These are phyloP conservation scores for Eupithecia subfuscata DNA, from an alignment of 2,888 invertebrate species.

Conservation along the genomic window DNA sequence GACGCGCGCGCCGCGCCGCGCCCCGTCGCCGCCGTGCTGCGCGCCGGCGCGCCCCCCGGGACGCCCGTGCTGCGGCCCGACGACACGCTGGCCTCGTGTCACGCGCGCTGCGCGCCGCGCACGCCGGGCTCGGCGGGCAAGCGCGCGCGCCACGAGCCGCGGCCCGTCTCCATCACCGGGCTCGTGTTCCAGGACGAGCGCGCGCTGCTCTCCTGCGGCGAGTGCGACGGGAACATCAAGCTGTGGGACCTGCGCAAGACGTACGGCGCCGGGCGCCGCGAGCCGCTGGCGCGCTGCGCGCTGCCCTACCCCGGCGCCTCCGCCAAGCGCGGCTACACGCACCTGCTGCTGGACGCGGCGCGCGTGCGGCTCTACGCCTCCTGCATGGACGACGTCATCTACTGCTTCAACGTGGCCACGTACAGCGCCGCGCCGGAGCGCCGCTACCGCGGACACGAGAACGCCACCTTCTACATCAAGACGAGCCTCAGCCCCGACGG, in stretches of 20 bases:
- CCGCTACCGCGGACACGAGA: conserved; percentile 89
- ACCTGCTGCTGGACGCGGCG: conserved; percentile 89
- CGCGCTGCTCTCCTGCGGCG: conserved; percentile 92
- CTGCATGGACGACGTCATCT: conserved; percentile 94
- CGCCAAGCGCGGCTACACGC: conserved; percentile 89
- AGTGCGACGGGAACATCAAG: conserved; percentile 93
- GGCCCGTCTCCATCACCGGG: conserved; percentile 91
- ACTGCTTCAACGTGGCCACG: conserved; percentile 91
- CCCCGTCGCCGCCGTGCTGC: conserved; percentile 77
- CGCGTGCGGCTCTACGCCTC: conserved; percentile 90
- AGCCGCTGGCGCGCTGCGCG: conserved; percentile 88
- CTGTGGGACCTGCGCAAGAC: conserved; percentile 94
- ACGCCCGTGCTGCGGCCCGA: conserved; percentile 84
- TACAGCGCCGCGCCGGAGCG: conserved; percentile 87
- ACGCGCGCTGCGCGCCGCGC: conserved; percentile 75
- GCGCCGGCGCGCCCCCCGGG: conserved; percentile 61
- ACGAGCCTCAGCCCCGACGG: conserved; percentile 92
- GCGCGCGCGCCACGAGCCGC: conserved; percentile 76
- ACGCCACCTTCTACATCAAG: conserved; percentile 93
- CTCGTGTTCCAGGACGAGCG: conserved; percentile 92
- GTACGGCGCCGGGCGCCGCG: conserved; percentile 87
- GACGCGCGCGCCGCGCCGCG: conserved; percentile 83
- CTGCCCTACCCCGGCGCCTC: conserved; percentile 90
- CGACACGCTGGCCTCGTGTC: conserved; percentile 88
- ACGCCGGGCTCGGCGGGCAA: conserved; percentile 83